These are phyloP conservation scores for Hipparchia sbordonii DNA, from an alignment of 2,888 invertebrate species.

Conservation along the genomic window DNA sequence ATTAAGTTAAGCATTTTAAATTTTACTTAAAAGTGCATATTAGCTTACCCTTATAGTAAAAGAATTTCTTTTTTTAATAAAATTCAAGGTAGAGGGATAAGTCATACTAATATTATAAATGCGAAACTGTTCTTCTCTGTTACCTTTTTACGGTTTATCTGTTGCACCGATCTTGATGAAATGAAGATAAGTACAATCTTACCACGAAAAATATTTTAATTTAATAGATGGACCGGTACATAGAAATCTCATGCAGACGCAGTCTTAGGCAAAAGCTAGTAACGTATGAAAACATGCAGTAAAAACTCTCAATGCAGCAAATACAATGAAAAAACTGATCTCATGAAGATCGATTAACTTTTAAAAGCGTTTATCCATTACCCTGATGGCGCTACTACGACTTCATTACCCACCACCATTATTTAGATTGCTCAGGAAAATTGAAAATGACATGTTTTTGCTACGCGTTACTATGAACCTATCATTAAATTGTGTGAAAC, in stretches of 20 bases:
- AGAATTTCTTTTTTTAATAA: too few relatives aligned
- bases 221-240: too few relatives aligned
- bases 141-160: too few relatives aligned
- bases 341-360: constrained; percentile 67
- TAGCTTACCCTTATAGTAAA: too few relatives aligned
- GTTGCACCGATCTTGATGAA: background rate
- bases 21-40: too few relatives aligned
- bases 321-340: constrained; percentile 41
- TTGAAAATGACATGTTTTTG: constrained; percentile 45
- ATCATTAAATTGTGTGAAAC: constrained; percentile 37
- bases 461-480: constrained; percentile 35
- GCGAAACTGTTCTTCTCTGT: too few relatives aligned
- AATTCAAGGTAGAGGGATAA: too few relatives aligned
- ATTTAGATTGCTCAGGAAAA: constrained; percentile 42
- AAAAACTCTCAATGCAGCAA: constrained; percentile 30
- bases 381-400: constrained; percentile 61
- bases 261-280: background rate
- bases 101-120: too few relatives aligned
- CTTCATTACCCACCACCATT: constrained; percentile 66
- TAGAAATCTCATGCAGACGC: background rate
- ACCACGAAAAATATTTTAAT: too few relatives aligned
- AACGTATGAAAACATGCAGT: constrained; percentile 8
- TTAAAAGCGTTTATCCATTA: constrained; percentile 79
- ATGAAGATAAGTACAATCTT: too few relatives aligned
- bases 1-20: too few relatives aligned